A percentile compares a stretch with the other conserved stretches of the same genome.
Conservation (phyloP, 2,888 invertebrate genomes). For the Callyntrura guangdongensis region DNA sequence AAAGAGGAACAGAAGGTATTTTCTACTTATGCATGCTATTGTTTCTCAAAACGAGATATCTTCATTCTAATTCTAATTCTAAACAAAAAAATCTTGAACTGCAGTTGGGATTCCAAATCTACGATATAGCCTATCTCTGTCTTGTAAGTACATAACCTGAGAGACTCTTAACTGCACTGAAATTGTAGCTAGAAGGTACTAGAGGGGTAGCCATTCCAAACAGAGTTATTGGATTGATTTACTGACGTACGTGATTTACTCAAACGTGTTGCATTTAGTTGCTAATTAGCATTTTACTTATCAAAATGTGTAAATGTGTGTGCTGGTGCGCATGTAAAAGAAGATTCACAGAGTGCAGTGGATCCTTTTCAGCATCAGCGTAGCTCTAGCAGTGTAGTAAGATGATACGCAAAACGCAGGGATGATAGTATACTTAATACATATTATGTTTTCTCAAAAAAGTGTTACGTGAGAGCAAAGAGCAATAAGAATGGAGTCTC, state of each 20-base stretch:
- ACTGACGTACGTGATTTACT: constrained; percentile 64
- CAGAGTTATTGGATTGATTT: constrained; percentile 58
- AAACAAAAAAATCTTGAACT: background rate
- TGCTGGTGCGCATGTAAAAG: constrained; percentile 59
- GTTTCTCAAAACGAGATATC: too few species aligned
- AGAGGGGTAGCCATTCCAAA: constrained; percentile 20
- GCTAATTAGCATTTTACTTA: constrained; percentile 50
- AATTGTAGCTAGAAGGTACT: background rate
- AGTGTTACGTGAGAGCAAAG: constrained; percentile 74
- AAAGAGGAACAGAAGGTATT: too few species aligned
- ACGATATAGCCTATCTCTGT: background rate
- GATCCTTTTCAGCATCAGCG: constrained; percentile 28
- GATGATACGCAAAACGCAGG: constrained; percentile 30
- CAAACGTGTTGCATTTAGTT: constrained; percentile 55
- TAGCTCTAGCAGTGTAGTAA: constrained; percentile 45
- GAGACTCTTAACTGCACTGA: background rate
- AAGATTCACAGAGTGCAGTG: constrained; percentile 13
- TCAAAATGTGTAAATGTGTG: constrained; percentile 31
- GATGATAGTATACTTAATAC: background rate
- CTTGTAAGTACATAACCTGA: background rate
- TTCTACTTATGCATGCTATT: background rate
- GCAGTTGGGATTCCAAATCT: constrained; percentile 21
- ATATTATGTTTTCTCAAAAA: constrained; percentile 27
- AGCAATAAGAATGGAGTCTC: background rate
- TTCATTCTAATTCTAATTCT: background rate